Evolutionary conservation across 2,797 vertebrate genomes (phyloP), one percentile per base, ranked within the genome.

Genomic region (Hephaestus fuliginosus): DNA sequence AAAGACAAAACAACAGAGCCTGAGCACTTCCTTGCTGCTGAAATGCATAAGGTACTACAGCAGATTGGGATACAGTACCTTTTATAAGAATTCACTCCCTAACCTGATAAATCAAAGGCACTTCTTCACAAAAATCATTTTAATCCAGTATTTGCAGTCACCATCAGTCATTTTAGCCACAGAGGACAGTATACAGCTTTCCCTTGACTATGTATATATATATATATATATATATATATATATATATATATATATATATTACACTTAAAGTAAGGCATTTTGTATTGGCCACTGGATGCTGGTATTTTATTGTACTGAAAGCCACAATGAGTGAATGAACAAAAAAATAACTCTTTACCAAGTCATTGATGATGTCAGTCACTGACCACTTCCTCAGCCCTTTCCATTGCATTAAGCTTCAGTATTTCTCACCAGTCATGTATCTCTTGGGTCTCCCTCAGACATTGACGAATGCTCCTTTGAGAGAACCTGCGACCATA

Each of bases 381-480:
- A 33, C 8, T 18, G 8, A 51, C 17, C 20, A 48, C 18, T 11
- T 51, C 52, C 15, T 49, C 51, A 48, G 2, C 20, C 3, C 5
- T 66, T 44, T 63, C 28, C 11, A 3, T 5, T 41, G 14, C 13
- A 52, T 10, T 58, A 13, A 48, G 30, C n/a, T 5, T 3, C 56
- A 17, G 5, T 46, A 10, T 61, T 69, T 14, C 70, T 80, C 36
- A 64, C 6, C 41, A 20, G 12, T 39, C 7, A 0, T 74, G 60
- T 69, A 0, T 79, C 30, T 82, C 5, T 68, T 44, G 56, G 36
- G 2, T 81, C 28, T 63, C 55, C 52, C 66, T 49, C 75, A 99
- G 98, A 99, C 88, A 97, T 99, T 64, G 97, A 99, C 12, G 98
- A 99, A 89, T 99, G 98, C 85, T 95, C 97, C 81, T 96, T 96